Percentiles rank a stretch among this genome's conserved stretches.
Conservation (phyloP, 2,888 invertebrate species). For the Folsomia candida region DNA sequence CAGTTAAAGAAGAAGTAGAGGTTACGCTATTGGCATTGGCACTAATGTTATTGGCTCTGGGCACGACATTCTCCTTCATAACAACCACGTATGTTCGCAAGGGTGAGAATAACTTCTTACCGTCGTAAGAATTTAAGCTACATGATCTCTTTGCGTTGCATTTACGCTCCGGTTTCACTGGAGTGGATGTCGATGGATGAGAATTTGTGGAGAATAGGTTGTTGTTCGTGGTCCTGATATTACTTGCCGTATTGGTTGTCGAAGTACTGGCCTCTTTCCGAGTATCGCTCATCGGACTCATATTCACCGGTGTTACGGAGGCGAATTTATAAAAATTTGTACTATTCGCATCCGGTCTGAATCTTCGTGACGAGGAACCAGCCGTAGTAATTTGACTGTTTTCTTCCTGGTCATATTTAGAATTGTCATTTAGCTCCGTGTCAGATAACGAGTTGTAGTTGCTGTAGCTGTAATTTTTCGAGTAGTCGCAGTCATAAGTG, state of each 20-base stretch:
- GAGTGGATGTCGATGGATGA: conserved; percentile 13
- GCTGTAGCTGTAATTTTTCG: conserved; percentile 29
- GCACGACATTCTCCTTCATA: conserved; percentile 46
- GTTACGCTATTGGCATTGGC: background rate
- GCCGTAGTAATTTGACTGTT: background rate
- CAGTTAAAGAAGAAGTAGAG: background rate
- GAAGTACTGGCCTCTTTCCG: background rate
- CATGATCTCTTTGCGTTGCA: conserved; percentile 41
- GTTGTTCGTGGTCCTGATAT: background rate
- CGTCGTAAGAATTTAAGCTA: conserved; percentile 49
- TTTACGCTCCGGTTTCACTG: conserved; percentile 46
- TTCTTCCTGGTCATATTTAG: conserved; percentile 23
- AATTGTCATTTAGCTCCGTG: conserved; percentile 38
- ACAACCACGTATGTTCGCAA: conserved; percentile 47
- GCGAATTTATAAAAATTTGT: conserved; percentile 15
- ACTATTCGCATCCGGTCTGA: background rate
- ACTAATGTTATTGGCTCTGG: conserved; percentile 20
- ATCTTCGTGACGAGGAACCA: background rate
- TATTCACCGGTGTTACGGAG: conserved; percentile 9
- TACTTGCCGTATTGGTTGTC: background rate
- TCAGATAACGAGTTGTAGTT: conserved; percentile 37
- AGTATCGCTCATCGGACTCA: conserved; percentile 12
- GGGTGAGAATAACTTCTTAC: conserved; percentile 45
- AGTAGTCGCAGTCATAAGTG: conserved; percentile 47
- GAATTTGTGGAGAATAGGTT: background rate